Evolutionary conservation across 2,113 vertebrate species (phyloP), one percentile per base, ranked within the genome.

Genomic region (Phyllopteryx taeniolatus): DNA sequence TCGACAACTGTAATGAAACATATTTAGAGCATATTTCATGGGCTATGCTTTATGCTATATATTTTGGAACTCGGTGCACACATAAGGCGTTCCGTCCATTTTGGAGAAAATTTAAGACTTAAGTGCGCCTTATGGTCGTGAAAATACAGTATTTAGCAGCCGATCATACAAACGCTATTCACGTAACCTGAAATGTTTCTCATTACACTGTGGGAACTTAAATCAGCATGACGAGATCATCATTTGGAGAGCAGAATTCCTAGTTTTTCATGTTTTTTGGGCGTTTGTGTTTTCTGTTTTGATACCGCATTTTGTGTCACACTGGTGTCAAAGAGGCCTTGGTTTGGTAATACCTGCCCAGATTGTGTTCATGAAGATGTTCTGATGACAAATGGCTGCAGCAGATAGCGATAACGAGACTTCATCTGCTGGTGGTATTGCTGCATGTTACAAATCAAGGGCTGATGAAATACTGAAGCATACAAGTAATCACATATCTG

Each of bases 331-430:
- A 79, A 83, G 84, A 68, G 56, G 31, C 73, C 81, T 70, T 42
- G 17, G 72, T 70, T 76, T 77, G 69, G 85, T 90, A 88, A 89
- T 89, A 88, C 86, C 86, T 90, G 86, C 78, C 89, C 67, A 73
- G 78, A 80, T 86, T 89, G 89, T 67, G 84, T 88, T 87, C 88
- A 91, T 87, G 86, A 83, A 19, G 31, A 81, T 73, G 76, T 86
- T 81, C 22, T 33, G 67, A 65, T 87, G 89, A 91, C 77, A 80
- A 73, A 89, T 35, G 67, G 75, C 14, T 57, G 1, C 9, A 9
- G 70, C 44, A 39, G 81, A 83, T 79, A 61, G 82, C 82, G 60
- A 77, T 84, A 86, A 86, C 83, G 79, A 46, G 82, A 83, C 80
- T 87, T 86, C 82, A 86, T 91, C 84, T 85, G 75, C 80, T 74